A percentile compares a stretch with the other conserved stretches of the same genome.
Evolutionary conservation across 2,888 invertebrate species (phyloP).

Genomic region (Agrochola lychnidis): DNA sequence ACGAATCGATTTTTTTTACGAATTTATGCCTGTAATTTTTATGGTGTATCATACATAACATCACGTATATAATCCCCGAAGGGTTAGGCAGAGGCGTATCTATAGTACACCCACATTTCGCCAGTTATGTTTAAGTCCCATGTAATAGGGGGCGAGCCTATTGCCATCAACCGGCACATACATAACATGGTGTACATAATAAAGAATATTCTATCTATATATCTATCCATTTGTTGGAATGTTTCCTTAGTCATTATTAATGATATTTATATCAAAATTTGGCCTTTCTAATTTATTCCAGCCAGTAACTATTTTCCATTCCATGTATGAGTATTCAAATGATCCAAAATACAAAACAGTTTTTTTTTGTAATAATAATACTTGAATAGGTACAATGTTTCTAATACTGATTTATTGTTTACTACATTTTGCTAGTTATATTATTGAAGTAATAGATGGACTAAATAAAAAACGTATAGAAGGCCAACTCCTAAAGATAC

Average conservation of each 20-base stretch:
- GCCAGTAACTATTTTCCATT: background rate
- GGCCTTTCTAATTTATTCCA: background rate
- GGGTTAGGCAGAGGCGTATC: no score
- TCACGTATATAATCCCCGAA: no score
- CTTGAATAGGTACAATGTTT: background rate
- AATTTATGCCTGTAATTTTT: no score
- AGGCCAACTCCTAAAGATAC: slow-evolving; percentile 21
- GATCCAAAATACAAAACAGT: background rate
- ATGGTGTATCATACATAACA: no score
- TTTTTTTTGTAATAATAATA: background rate
- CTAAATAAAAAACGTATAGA: slow-evolving; percentile 19
- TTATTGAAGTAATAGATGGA: background rate
- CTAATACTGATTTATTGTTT: slow-evolving; percentile 4
- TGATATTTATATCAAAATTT: background rate
- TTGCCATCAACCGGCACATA: no score
- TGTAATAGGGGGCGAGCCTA: no score
- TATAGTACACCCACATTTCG: no score
- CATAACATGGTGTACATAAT: no score
- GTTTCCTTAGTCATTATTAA: background rate
- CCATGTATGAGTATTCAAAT: background rate
- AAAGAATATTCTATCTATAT: no score
- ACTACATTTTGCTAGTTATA: slow-evolving; percentile 3
- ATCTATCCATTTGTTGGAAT: background rate
- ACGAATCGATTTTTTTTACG: no score
- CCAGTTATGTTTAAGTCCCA: no score